These are phyloP conservation scores for Macrosiphum euphorbiae DNA, from an alignment of 2,888 invertebrate species.

Conservation along the genomic window DNA sequence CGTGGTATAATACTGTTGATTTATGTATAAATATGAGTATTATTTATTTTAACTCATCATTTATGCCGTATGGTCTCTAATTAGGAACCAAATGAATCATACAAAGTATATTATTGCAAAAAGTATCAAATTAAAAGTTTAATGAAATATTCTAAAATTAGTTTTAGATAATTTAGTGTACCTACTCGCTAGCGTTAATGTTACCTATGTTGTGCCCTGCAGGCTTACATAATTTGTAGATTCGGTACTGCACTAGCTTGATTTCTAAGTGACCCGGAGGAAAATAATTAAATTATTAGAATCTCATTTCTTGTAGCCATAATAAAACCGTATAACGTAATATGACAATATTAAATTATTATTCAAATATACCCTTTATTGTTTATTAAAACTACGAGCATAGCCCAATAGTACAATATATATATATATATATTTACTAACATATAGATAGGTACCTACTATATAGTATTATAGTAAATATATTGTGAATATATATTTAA, in stretches of 20 bases:
- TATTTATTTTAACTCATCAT: conserved; percentile 29
- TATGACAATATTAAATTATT: neutral
- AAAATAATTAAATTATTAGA: neutral
- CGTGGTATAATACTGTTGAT: neutral
- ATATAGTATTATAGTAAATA: neutral
- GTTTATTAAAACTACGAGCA: neutral
- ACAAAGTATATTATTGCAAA: neutral
- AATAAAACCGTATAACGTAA: neutral
- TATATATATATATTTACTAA: neutral
- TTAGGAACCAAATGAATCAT: neutral
- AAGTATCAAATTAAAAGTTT: neutral
- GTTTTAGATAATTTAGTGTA: neutral
- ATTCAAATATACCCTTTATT: neutral
- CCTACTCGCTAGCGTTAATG: no score
- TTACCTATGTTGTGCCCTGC: no score
- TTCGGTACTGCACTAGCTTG: no score
- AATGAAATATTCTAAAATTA: neutral
- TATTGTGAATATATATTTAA: no score
- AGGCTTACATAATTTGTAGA: no score
- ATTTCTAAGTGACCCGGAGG: neutral
- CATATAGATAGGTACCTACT: neutral
- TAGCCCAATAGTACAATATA: neutral
- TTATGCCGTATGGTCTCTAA: neutral
- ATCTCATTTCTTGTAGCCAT: neutral
- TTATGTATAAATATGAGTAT: neutral